These are phyloP conservation scores for Andricus curvator DNA, from an alignment of 2,888 invertebrate genomes.

Conservation along the genomic window DNA sequence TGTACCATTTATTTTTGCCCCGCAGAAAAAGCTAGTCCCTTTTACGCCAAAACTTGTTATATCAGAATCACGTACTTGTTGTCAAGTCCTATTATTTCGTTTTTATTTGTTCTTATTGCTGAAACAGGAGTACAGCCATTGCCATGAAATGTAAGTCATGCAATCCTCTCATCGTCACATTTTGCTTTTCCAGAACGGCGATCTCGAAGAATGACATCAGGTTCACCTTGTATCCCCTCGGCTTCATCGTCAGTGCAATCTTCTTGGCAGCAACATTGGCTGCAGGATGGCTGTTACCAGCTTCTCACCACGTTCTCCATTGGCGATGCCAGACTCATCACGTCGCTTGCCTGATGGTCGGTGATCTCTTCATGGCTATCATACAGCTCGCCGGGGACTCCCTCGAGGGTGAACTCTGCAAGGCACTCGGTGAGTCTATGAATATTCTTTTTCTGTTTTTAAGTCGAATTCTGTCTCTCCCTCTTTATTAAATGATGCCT, in stretches of 20 bases:
- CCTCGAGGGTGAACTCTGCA: constrained; percentile 83
- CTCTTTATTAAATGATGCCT: background rate
- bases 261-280: constrained; percentile 90
- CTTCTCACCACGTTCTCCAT: constrained; percentile 91
- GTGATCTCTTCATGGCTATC: constrained; percentile 88
- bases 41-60: background rate
- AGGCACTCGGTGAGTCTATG: constrained; percentile 83
- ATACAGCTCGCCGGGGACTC: constrained; percentile 85
- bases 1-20: background rate
- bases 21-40: background rate
- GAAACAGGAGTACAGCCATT: background rate
- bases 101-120: background rate
- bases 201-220: constrained; percentile 78
- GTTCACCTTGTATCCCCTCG: constrained; percentile 87
- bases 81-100: background rate
- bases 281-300: constrained; percentile 88
- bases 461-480: background rate
- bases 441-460: constrained; percentile 45
- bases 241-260: constrained; percentile 88
- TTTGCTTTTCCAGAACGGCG: constrained; percentile 57
- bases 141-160: background rate
- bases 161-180: background rate
- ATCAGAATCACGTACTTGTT: background rate
- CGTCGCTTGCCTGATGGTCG: constrained; percentile 89
- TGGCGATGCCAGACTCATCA: constrained; percentile 94